A percentile compares a stretch with the other conserved stretches of the same genome.
Conservation (phyloP, 2,797 vertebrate genomes). For the Gouania willdenowi region DNA sequence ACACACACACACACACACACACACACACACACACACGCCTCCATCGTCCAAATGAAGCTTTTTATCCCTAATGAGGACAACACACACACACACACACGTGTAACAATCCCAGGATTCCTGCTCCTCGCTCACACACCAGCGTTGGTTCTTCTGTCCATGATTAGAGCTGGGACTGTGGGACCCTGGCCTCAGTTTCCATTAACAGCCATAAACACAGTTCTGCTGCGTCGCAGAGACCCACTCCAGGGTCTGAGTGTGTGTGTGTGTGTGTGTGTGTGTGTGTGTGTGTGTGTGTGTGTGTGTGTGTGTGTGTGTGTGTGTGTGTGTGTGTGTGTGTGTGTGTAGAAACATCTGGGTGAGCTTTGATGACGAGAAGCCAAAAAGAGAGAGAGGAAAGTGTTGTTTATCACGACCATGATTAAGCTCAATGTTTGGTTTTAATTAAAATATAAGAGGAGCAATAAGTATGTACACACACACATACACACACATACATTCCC, state of each 20-base stretch:
- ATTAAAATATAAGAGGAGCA: slow-evolving; percentile 65
- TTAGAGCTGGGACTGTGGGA: slow-evolving; percentile 63
- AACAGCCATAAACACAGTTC: slow-evolving; percentile 66
- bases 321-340: slow-evolving; percentile 12
- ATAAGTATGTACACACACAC: slow-evolving; percentile 29
- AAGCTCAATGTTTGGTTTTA: slow-evolving; percentile 59
- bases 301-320: slow-evolving; percentile 10
- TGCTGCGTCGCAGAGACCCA: slow-evolving; percentile 43
- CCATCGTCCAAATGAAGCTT: too few relatives aligned
- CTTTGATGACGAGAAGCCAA: slow-evolving; percentile 44
- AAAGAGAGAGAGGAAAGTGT: slow-evolving; percentile 31
- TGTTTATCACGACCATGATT: slow-evolving; percentile 73
- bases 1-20: too few relatives aligned
- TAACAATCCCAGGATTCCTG: too few relatives aligned
- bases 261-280: slow-evolving; percentile 18
- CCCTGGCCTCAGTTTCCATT: slow-evolving; percentile 64
- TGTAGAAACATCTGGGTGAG: slow-evolving; percentile 27
- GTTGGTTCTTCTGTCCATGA: slow-evolving; percentile 64
- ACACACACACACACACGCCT: too few relatives aligned
- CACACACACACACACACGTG: too few relatives aligned
- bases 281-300: slow-evolving; percentile 1
- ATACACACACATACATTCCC: slow-evolving; percentile 5
- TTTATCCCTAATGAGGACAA: too few relatives aligned
- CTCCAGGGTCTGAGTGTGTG: slow-evolving; percentile 25
- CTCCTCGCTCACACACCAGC: too few relatives aligned